These are phyloP conservation scores for Sitta europaea DNA, from an alignment of 2,113 vertebrate genomes.

Conservation along the genomic window DNA sequence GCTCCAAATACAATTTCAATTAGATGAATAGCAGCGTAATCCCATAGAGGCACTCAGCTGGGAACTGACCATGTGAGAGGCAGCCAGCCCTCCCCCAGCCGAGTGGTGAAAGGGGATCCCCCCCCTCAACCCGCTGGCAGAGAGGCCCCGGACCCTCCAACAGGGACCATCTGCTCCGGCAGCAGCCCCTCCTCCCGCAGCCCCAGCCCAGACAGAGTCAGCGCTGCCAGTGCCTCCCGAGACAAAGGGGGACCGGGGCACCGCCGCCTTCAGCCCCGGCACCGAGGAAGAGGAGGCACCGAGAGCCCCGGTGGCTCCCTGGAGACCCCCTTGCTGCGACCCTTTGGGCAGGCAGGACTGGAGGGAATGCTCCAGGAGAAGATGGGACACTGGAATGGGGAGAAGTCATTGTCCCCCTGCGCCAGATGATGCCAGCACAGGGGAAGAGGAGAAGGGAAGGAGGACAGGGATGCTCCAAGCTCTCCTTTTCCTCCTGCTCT, in stretches of 20 bases:
- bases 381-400: not conserved
- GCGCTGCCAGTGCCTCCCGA: not conserved
- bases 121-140: not conserved
- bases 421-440: not conserved
- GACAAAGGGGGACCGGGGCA: not conserved
- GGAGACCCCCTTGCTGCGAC: accelerated
- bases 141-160: not conserved
- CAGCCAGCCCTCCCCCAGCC: not conserved
- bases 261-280: not conserved
- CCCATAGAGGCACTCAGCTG: conserved; percentile 48
- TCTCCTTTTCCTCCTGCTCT: not conserved
- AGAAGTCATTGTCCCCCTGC: not conserved
- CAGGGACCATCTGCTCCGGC: conserved; percentile 41
- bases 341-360: not conserved
- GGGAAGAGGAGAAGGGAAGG: not conserved
- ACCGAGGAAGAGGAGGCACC: not conserved
- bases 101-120: not conserved
- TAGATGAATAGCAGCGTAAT: conserved; percentile 49
- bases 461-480: not conserved
- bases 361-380: not conserved
- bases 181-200: conserved; percentile 38
- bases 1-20: conserved; percentile 40
- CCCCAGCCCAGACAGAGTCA: not conserved
- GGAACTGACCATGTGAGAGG: conserved; percentile 28
- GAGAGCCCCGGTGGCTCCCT: not conserved